phyloP scores from a whole-genome alignment of 2,797 vertebrate species.

The Acipenser ruthenus region DNA sequence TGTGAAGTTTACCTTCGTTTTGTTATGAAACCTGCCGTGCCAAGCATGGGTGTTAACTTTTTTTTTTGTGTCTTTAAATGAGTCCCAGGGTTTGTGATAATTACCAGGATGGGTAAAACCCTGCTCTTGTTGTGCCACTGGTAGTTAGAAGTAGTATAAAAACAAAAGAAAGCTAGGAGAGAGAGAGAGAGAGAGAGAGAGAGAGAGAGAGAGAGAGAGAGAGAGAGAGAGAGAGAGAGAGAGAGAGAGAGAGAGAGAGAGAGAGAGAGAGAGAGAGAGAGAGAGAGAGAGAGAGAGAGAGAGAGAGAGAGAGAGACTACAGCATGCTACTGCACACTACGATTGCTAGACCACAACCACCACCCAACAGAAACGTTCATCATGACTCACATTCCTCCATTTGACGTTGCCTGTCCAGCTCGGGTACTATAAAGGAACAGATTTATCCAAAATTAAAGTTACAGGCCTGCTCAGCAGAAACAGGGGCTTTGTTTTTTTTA shows the following conservation, averaged over 20 bases:
- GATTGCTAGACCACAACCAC: slow-evolving; percentile 35
- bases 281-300: background rate
- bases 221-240: no score
- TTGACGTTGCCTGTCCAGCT: slow-evolving; percentile 53
- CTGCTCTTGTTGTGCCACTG: slow-evolving; percentile 3
- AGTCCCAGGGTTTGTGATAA: background rate
- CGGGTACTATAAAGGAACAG: slow-evolving; percentile 63
- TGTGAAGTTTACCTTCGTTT: background rate
- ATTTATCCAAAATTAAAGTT: slow-evolving; percentile 47
- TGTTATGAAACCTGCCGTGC: background rate
- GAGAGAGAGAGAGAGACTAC: slow-evolving; percentile 11
- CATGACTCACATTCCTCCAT: slow-evolving; percentile 70
- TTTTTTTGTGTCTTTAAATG: background rate
- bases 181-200: no score
- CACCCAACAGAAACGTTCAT: slow-evolving; percentile 51
- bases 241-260: no score
- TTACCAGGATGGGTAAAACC: slow-evolving; percentile 17
- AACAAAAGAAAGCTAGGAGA: background rate
- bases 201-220: no score
- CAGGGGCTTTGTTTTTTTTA: slow-evolving; percentile 4
- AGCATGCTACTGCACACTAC: slow-evolving; percentile 21
- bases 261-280: no score
- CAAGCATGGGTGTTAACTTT: background rate
- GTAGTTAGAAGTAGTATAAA: slow-evolving; percentile 15
- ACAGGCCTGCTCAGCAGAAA: slow-evolving; percentile 14